Evolutionary conservation across 2,888 invertebrate species (phyloP).

Genomic region (Laothoe populi): DNA sequence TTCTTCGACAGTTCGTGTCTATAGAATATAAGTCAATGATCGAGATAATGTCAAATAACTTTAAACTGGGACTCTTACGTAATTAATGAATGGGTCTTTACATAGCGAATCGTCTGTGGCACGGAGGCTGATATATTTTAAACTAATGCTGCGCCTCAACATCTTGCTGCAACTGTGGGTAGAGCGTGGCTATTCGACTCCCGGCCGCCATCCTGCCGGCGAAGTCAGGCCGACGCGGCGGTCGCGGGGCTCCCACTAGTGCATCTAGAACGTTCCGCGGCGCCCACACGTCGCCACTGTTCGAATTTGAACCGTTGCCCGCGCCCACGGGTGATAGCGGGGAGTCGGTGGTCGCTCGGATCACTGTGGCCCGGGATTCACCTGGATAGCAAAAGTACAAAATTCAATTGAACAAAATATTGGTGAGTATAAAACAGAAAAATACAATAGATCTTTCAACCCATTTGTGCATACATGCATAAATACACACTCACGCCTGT

Average conservation of each 20-base stretch:
- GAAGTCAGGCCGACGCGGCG: slow-evolving; percentile 84
- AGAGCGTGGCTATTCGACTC: slow-evolving; percentile 88
- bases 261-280: slow-evolving; percentile 83
- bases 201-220: slow-evolving; percentile 88
- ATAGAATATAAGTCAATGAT: too few species aligned
- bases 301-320: slow-evolving; percentile 53
- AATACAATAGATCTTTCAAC: neutral
- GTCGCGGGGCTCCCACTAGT: slow-evolving; percentile 80
- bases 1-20: too few species aligned
- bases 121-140: too few species aligned
- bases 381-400: slow-evolving; percentile 64
- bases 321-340: slow-evolving; percentile 92
- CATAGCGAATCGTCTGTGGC: too few species aligned
- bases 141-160: slow-evolving; percentile 62
- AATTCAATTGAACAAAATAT: too few species aligned
- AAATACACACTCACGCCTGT: too few species aligned
- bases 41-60: too few species aligned
- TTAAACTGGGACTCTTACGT: too few species aligned
- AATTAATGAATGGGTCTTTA: too few species aligned
- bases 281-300: slow-evolving; percentile 66
- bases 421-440: too few species aligned
- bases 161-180: slow-evolving; percentile 87
- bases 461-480: too few species aligned
- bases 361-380: slow-evolving; percentile 74
- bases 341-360: slow-evolving; percentile 92